Base-by-base conservation (phyloP, 1,140 invertebrate species). In the Thalassaphorura encarpata region DNA sequence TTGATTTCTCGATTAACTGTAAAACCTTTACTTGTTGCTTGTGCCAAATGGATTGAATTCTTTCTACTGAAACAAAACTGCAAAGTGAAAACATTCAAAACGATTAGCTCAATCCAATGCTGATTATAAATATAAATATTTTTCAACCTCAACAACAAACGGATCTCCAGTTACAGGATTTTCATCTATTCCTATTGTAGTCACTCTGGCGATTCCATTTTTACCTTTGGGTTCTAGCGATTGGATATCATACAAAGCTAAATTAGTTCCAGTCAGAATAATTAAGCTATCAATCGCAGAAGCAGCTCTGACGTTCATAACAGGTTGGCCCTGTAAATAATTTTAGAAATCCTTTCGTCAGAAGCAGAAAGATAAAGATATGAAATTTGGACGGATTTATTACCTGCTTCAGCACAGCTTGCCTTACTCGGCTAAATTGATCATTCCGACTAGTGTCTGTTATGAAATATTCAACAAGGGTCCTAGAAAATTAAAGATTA, bases 201-300 rank as follows among this genome's bases (percentile, higher is more conserved):
- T 52, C 4, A 65, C 52, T 24, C 47, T 56, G 2, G 27, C 33
- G n/a, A 60, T 24, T 21, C 33, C 55, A 36, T 57, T 60, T 1
- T 33, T 33, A 3, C 63, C 58, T 42, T 65, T 65, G n/a, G 41
- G 16, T 42, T 65, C 63, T 19, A 65, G 33, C 3, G 56, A 56
- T 45, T 61, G 57, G 13, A 56, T 55, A 33, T 65, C 60, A 42
- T 54, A 65, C 23, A 65, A 39, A n/a, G 54, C 50, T 11, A 65
- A 29, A 15, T 28, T 51, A 4, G 45, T 56, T 21, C 63, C 63
- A 24, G 49, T 48, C 3, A 65, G 40, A 48, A 60, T 55, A 8
- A 65, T 53, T 23, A 65, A 33, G 52, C 56, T 60, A 21, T 62
- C 60, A 23, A 65, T 28, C 24, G 63, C 63, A n/a, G 63, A 62